Base-by-base conservation (phyloP, 2,888 invertebrate genomes). In the Aspidiotus destructor region DNA sequence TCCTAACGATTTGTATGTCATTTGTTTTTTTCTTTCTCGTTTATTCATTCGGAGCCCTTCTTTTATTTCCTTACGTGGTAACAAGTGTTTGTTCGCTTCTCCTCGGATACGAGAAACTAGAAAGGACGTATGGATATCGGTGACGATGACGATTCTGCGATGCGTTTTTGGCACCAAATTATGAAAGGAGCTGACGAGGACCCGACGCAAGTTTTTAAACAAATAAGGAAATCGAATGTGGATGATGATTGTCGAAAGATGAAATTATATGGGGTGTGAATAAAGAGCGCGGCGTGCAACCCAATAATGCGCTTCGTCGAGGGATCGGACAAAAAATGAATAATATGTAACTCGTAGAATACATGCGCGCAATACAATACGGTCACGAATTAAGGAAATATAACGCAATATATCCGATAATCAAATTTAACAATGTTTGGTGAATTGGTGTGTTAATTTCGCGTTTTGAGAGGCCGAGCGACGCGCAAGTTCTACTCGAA, bases 211-310 rank as follows among this genome's bases (percentile, higher is more conserved):
- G 48, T 48, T 48, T 48, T 48, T 48, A 48, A 48, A 48, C 48
- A 48, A 48, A 48, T 48, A 48, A 48, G 48, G n/a, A n/a, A 48
- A 48, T 48, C 48, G 48, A 48, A 48, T n/a, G 48, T 11, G 2
- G 48, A 48, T 48, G 48, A 48, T 48, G 10, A 48, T 48, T 48
- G 48, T n/a, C 48, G 48, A 48, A 48, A 48, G 48, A 48, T 48
- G 48, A 48, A 48, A 48, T 48, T 48, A 48, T 48, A 48, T 48
- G 48, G 48, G 48, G 48, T n/a, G 48, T 48, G 48, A n/a, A n/a
- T 48, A 48, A n/a, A 28, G 28, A 28, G 28, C 28, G 28, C 28
- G 28, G 28, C 28, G 28, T 28, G 28, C 28, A 28, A 28, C 28
- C 5, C 28, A 28, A 5, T 28, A 28, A 28, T 28, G 28, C 28